phyloP scores from a whole-genome alignment of 92 coral and sea anemone genomes.

The Parazoanthus atlanticus region DNA sequence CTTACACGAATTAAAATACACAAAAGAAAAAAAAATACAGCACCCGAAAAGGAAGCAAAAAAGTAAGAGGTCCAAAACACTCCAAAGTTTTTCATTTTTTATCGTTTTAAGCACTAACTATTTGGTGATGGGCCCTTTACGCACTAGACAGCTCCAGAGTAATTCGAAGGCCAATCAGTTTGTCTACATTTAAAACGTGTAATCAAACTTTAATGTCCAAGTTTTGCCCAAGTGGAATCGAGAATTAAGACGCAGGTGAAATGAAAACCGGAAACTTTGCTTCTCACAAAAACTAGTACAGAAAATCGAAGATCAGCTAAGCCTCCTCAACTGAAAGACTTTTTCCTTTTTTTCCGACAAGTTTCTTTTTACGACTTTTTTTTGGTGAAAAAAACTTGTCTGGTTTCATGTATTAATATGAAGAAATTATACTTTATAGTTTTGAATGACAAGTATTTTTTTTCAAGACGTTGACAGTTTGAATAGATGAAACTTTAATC shows the following conservation, averaged over 20 bases:
- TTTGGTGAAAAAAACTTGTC: not conserved
- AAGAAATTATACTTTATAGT: not conserved
- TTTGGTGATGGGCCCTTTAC: too few relatives aligned
- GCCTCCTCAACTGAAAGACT: not conserved
- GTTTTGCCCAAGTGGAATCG: slow-evolving; percentile 7
- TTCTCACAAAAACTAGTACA: not conserved
- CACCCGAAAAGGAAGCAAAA: too few relatives aligned
- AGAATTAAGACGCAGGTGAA: slow-evolving; percentile 26
- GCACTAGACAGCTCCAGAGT: slow-evolving; percentile 2
- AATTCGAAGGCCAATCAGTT: slow-evolving; percentile 23
- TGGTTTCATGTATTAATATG: not conserved
- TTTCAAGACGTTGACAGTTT: not conserved
- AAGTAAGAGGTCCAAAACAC: not conserved
- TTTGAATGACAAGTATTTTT: not conserved
- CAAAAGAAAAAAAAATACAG: too few relatives aligned
- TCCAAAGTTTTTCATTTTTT: too few relatives aligned
- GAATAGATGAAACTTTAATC: not conserved
- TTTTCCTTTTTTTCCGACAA: not conserved
- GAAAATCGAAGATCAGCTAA: not conserved
- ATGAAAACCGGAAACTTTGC: not conserved
- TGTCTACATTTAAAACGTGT: slow-evolving; percentile 6
- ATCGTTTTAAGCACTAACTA: not conserved
- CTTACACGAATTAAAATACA: too few relatives aligned
- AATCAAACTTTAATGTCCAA: slow-evolving; percentile 36
- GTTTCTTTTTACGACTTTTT: not conserved